Evolutionary conservation across 2,113 vertebrate genomes (phyloP), one percentile per base, ranked within the genome.

Genomic region (Eulacestoma nigropectus): DNA sequence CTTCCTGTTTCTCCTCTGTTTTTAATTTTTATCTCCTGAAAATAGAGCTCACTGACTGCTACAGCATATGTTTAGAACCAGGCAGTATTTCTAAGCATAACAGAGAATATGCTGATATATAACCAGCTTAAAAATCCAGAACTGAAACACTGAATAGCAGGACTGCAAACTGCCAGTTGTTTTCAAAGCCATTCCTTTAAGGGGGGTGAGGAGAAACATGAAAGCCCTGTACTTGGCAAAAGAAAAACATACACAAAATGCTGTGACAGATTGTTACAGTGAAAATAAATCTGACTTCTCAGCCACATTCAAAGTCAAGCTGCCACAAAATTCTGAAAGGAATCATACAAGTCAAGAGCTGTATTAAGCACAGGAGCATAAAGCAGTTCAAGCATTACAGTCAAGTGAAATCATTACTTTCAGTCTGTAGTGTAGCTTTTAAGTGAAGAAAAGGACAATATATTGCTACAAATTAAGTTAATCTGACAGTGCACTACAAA

Each of bases 201-300:
- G 9, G 13, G 10, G 23, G 12, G 8, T 1, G 4, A 10, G 22
- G 42, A 30, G 37, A 70, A 85, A 90, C 44, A 84, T 67, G 57
- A 95, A 95, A 95, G 47, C 42, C 82, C 6, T 69, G 46, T 79
- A 65, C 68, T 63, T 91, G 72, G 60, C 41, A 46, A 39, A 90
- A 84, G 50, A 57, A 87, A 94, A 95, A 32, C 69, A 80, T 49
- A 64, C 52, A 75, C 9, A 23, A 78, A 96, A 83, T 21, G 9
- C 35, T 69, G 27, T 69, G 52, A 29, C 68, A 95, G 70, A 84
- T 72, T 87, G 69, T 53, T 84, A 15, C 68, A 64, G 67, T 64
- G 74, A 91, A 93, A 92, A 96, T 70, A 90, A 89, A 86, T 77
- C 49, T 72, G 77, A 83, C 70, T 96, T 93, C 75, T 82, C 64